Evolutionary conservation across 2,797 vertebrate species (phyloP).

Genomic region (Chloroceryle inda): DNA sequence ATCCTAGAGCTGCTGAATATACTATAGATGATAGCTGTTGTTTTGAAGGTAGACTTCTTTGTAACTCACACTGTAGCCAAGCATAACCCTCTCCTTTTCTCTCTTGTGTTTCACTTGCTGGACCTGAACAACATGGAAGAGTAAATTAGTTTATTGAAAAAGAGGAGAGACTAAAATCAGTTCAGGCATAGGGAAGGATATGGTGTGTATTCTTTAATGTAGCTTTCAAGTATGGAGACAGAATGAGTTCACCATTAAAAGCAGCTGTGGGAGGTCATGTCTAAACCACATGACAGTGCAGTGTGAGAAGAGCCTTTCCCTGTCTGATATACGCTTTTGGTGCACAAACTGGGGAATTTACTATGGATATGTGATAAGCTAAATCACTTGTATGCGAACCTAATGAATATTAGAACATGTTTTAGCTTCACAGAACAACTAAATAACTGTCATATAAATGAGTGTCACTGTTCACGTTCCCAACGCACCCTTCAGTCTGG

Average conservation of each 20-base stretch:
- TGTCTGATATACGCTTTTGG: not conserved
- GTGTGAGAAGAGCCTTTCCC: not conserved
- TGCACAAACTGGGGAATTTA: not conserved
- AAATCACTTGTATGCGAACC: not conserved
- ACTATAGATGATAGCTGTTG: not conserved
- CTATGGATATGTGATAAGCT: not conserved
- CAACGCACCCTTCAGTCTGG: not conserved
- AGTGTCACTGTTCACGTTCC: not conserved
- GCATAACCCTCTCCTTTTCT: not conserved
- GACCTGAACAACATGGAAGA: not conserved
- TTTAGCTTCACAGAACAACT: not conserved
- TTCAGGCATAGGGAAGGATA: not conserved
- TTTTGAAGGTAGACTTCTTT: not conserved
- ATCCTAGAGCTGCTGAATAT: not conserved
- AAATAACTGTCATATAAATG: not conserved
- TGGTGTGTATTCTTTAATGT: not conserved
- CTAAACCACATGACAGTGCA: rapidly evolving
- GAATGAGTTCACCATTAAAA: not conserved
- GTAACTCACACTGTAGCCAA: not conserved
- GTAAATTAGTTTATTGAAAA: not conserved
- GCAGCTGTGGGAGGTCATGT: not conserved
- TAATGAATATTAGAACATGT: not conserved
- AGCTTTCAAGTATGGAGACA: not conserved
- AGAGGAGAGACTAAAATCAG: not conserved
- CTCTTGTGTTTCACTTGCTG: not conserved